A percentile compares a stretch with the other conserved stretches of the same genome.
Conservation (phyloP, 2,113 vertebrate genomes). For the Ursus arctos region DNA sequence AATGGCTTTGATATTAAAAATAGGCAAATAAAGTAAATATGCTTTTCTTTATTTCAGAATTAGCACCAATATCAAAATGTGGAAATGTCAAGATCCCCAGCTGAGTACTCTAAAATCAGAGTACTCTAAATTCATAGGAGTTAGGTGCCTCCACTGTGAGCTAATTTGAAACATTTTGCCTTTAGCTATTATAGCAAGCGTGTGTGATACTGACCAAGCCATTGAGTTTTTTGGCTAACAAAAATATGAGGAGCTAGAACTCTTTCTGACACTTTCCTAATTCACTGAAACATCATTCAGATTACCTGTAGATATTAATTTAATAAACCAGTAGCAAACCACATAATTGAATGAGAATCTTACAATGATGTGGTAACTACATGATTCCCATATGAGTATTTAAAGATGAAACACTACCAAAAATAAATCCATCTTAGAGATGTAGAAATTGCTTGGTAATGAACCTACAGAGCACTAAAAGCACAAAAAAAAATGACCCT, state of each 20-base stretch:
- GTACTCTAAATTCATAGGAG: not conserved
- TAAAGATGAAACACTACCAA: not conserved
- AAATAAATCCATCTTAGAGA: slow-evolving; percentile 43
- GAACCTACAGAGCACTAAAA: slow-evolving; percentile 32
- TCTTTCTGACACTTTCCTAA: not conserved
- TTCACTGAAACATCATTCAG: not conserved
- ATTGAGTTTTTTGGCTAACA: not conserved
- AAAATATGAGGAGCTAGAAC: not conserved
- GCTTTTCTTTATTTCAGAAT: not conserved
- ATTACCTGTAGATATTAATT: slow-evolving; percentile 46
- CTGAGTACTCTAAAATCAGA: not conserved
- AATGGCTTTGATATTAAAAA: not conserved
- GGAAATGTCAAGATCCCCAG: not conserved
- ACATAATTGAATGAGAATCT: slow-evolving; percentile 43
- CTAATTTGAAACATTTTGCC: not conserved
- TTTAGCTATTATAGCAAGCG: not conserved
- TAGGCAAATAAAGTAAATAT: not conserved
- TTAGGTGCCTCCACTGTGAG: not conserved
- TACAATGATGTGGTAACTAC: not conserved
- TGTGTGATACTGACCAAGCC: not conserved
- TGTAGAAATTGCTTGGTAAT: slow-evolving; percentile 61
- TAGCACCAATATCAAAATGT: not conserved
- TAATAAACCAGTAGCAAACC: slow-evolving; percentile 45
- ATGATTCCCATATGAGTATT: slow-evolving; percentile 2
- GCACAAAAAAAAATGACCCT: slow-evolving; percentile 50